Evolutionary conservation across 2,888 invertebrate genomes (phyloP).

Genomic region (Epistrophe eligans): DNA sequence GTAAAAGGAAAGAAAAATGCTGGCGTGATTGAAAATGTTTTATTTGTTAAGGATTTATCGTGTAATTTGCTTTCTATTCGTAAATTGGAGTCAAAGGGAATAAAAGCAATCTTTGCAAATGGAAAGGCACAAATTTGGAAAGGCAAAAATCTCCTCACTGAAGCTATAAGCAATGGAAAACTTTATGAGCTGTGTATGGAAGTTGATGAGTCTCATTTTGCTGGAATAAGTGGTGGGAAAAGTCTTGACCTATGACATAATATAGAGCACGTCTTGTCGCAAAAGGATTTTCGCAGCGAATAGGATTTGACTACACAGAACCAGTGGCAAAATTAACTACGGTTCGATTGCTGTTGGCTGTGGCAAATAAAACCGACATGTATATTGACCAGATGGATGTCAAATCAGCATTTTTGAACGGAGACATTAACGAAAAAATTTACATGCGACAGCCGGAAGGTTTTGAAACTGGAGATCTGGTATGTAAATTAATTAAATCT

Average conservation of each 20-base stretch:
- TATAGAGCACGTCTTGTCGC: not conserved
- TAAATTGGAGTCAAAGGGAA: not conserved
- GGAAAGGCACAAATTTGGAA: slow-evolving; percentile 10
- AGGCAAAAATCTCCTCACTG: not conserved
- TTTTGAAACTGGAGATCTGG: not conserved
- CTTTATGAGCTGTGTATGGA: not conserved
- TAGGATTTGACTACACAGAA: not conserved
- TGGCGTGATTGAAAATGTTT: not conserved
- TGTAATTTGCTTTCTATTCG: slow-evolving; percentile 9
- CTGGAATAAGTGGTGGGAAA: not conserved
- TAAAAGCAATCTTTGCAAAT: slow-evolving; percentile 5
- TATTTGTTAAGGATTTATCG: not conserved
- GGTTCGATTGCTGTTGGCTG: no score
- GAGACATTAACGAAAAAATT: not conserved
- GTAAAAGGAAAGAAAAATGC: not conserved
- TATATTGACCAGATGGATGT: slow-evolving; percentile 9
- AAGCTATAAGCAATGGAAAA: not conserved
- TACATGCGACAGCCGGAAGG: not conserved
- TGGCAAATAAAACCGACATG: not conserved
- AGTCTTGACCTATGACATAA: no score
- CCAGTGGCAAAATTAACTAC: not conserved
- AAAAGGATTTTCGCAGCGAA: not conserved
- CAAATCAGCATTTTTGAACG: slow-evolving; percentile 13
- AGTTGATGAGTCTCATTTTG: not conserved
- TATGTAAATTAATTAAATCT: not conserved